A percentile compares a stretch with the other conserved stretches of the same genome.
Evolutionary conservation across 2,888 invertebrate species (phyloP).

Genomic region (Lysandra bellargus): DNA sequence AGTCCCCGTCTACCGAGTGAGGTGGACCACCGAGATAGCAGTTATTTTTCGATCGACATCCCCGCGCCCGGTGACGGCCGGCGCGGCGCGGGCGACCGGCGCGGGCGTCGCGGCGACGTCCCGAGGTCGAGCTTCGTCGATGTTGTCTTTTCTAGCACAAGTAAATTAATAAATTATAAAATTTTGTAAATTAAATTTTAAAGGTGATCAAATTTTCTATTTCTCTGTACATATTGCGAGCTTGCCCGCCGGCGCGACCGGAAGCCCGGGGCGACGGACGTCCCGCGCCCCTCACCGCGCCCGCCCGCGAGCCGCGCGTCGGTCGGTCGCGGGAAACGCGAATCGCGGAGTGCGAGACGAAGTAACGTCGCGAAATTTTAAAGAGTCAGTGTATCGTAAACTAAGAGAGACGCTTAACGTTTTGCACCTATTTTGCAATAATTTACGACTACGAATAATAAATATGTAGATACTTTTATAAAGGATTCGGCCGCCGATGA

Average conservation of each 20-base stretch:
- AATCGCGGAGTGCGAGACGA: constrained; percentile 66
- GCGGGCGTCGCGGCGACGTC: constrained; percentile 35
- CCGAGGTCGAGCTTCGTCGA: constrained; percentile 56
- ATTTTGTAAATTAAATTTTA: constrained; percentile 76
- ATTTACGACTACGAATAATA: constrained; percentile 67
- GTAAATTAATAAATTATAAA: constrained; percentile 63
- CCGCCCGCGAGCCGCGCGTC: constrained; percentile 54
- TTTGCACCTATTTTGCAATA: constrained; percentile 80
- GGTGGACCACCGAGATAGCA: constrained; percentile 75
- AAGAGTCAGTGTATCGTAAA: constrained; percentile 74
- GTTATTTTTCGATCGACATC: constrained; percentile 74
- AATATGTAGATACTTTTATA: constrained; percentile 69
- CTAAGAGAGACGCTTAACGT: constrained; percentile 74
- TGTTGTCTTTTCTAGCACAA: constrained; percentile 73
- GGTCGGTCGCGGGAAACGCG: constrained; percentile 68
- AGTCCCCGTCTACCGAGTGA: constrained; percentile 68
- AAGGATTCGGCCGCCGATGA: constrained; percentile 56
- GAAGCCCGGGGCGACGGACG: constrained; percentile 34
- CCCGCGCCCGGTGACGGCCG: constrained; percentile 52
- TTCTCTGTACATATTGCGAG: constrained; percentile 78
- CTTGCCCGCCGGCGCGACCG: constrained; percentile 77
- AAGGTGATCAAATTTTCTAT: constrained; percentile 75
- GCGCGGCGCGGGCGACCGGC: background rate
- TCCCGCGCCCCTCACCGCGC: background rate
- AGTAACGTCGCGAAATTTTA: constrained; percentile 70